phyloP scores from a whole-genome alignment of 1,140 invertebrate species.

The Anadara kagoshimensis region DNA sequence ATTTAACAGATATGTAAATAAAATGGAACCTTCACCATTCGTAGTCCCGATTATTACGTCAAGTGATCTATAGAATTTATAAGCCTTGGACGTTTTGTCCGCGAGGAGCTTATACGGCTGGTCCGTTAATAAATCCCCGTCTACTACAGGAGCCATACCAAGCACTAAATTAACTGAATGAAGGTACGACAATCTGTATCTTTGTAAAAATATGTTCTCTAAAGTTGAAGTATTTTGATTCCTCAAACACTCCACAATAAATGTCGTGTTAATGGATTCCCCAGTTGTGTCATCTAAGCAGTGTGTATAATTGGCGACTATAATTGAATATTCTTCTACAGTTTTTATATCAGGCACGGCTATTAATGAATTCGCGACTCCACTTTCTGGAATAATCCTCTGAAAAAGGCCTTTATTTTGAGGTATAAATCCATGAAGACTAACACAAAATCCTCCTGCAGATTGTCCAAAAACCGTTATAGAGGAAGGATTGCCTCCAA shows the following conservation, averaged over 20 bases:
- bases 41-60: slow-evolving; percentile 6
- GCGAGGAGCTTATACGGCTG: not conserved
- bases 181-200: no score
- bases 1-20: not conserved
- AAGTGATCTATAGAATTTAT: slow-evolving; percentile 9
- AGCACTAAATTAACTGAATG: not conserved
- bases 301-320: no score
- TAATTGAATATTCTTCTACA: no score
- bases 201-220: no score
- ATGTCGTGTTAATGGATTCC: no score
- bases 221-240: no score
- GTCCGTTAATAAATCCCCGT: not conserved
- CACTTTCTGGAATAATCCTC: slow-evolving; percentile 49
- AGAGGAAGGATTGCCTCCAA: slow-evolving; percentile 82
- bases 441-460: slow-evolving; percentile 36
- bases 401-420: slow-evolving; percentile 37
- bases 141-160: slow-evolving; percentile 1
- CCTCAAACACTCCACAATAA: no score
- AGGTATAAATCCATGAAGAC: slow-evolving; percentile 24
- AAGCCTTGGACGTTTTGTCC: not conserved
- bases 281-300: no score
- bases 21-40: slow-evolving; percentile 8
- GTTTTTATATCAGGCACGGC: no score
- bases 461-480: slow-evolving; percentile 78
- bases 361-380: slow-evolving; percentile 4